phyloP scores from a whole-genome alignment of 2,888 invertebrate genomes.

The Carcina quercana region DNA sequence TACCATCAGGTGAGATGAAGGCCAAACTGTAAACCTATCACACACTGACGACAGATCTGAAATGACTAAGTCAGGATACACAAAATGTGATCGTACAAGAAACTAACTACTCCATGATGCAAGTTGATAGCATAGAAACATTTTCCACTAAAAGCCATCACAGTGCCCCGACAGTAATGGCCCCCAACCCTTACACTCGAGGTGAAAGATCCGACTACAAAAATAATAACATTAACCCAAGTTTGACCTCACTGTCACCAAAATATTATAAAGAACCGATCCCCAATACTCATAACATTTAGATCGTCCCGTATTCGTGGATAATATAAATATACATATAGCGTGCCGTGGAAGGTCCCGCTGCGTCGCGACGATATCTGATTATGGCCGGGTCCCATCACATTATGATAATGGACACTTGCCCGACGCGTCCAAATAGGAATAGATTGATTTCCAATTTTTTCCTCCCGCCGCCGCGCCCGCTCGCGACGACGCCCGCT shows the following conservation, averaged over 20 bases:
- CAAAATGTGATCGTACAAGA: too few relatives aligned
- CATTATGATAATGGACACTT: slow-evolving; percentile 61
- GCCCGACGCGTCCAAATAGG: slow-evolving; percentile 50
- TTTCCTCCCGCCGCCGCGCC: slow-evolving; percentile 25
- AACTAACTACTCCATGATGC: too few relatives aligned
- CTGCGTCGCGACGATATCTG: slow-evolving; percentile 51
- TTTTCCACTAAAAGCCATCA: too few relatives aligned
- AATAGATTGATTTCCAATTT: slow-evolving; percentile 65
- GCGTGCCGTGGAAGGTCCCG: slow-evolving; percentile 41
- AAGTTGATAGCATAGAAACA: too few relatives aligned
- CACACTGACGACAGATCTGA: too few relatives aligned
- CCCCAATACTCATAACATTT: slow-evolving; percentile 38
- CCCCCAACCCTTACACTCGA: too few relatives aligned
- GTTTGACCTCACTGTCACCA: neutral
- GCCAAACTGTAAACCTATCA: too few relatives aligned
- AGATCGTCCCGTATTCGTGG: slow-evolving; percentile 37
- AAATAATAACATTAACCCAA: too few relatives aligned
- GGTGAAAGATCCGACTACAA: too few relatives aligned
- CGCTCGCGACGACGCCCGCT: slow-evolving; percentile 24
- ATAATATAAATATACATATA: slow-evolving; percentile 53
- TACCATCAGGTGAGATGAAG: too few relatives aligned
- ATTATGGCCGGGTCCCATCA: slow-evolving; percentile 60
- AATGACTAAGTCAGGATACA: too few relatives aligned
- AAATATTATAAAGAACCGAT: neutral
- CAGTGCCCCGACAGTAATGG: too few relatives aligned